Percentiles rank a stretch among this genome's conserved stretches.
Conservation (phyloP, 2,797 vertebrate species). For the Spinibarbus caldwelli region DNA sequence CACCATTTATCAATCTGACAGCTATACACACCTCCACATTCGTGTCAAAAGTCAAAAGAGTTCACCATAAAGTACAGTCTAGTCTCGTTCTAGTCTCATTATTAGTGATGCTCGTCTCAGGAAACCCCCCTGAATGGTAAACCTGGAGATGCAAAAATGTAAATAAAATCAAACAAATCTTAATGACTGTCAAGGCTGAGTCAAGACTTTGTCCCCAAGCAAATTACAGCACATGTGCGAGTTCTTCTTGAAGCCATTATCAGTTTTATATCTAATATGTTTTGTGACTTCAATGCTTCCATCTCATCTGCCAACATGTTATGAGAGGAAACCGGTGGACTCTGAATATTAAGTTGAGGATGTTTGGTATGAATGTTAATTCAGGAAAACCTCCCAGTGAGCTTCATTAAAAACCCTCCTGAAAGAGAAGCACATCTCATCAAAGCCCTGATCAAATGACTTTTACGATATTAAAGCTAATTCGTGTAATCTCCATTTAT, state of each 20-base stretch:
- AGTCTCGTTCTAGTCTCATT: background rate
- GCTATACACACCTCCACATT: background rate
- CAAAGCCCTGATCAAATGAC: conserved; percentile 53
- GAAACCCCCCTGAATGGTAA: background rate
- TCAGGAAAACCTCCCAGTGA: conserved; percentile 37
- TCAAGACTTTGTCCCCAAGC: background rate
- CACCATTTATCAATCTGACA: background rate
- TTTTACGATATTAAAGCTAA: conserved; percentile 39
- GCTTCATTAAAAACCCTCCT: conserved; percentile 23
- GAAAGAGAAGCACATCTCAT: conserved; percentile 32
- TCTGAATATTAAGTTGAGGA: conserved; percentile 18
- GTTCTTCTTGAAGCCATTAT: conserved; percentile 10
- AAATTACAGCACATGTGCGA: background rate
- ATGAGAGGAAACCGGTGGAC: conserved; percentile 25
- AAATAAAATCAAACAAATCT: background rate
- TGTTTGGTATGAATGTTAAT: conserved; percentile 12
- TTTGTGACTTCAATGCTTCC: background rate
- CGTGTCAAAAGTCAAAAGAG: background rate
- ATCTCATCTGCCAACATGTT: conserved; percentile 1
- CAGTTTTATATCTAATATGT: background rate
- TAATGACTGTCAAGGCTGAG: background rate
- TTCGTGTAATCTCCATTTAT: conserved; percentile 51
- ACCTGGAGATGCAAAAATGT: background rate
- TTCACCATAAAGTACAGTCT: background rate
- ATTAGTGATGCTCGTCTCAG: background rate